Base-by-base conservation (phyloP, 37 sponge, comb jelly and placozoan genomes). In the Trichoplax adhaerens region DNA sequence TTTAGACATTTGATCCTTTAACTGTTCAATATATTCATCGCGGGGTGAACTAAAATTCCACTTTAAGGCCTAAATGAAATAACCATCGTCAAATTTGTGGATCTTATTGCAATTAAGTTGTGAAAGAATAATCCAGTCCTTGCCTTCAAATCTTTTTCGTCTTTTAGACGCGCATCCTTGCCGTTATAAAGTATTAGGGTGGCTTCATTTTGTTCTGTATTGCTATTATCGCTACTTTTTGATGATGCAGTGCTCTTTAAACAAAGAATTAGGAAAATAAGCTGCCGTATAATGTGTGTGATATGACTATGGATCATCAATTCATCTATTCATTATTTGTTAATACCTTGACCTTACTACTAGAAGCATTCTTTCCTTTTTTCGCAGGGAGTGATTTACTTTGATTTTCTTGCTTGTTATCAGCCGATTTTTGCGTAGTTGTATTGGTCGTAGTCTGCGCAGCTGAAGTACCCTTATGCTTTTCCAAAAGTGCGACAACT, bases 41-140 rank as follows among this genome's bases (percentile, higher is more conserved):
- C 91, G 81, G 7, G 96, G 96, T 3, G 59, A 54, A 7, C 68
- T 70, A 68, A 91, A 91, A 58, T 81, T 88, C 93, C 93, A 91
- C 68, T 89, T 89, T 54, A 89, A 55, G 54, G 70, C 63, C 85
- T 83, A 61, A 10, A 52, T 52, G 2, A 55, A 50, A 48, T 48
- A 72, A 29, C 29, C 29, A 29, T 29, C 29, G 29, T 29, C 29
- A 29, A 29, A 29, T 29, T 29, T 29, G 29, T 29, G 29, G 29
- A 29, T 29, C 29, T 29, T 29, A 29, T 29, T 29, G 29, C 29
- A 29, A 29, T 29, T 29, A 29, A 29, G 29, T 29, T 29, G 29
- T 29, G 29, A 29, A 29, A 29, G 29, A 29, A 29, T 29, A 29
- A 29, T 29, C 29, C 29, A 29, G 29, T 29, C 29, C 50, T 2